Percentiles rank a stretch among this genome's conserved stretches.
Evolutionary conservation across 2,888 invertebrate genomes (phyloP).

Genomic region (Congeria kusceri): DNA sequence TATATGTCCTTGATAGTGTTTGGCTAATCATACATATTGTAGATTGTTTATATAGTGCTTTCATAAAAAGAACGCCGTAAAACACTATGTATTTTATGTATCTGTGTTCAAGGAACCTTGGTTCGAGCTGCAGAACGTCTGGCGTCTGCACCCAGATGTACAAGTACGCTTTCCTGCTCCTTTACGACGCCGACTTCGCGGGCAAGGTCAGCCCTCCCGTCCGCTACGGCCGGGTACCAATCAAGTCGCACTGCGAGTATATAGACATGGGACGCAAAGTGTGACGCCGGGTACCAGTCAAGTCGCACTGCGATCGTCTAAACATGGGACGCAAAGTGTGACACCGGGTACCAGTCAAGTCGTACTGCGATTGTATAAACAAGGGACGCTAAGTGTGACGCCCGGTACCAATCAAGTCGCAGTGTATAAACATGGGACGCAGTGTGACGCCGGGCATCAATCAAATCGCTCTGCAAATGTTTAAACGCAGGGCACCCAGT

Average conservation of each 20-base stretch:
- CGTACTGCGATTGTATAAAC: slow-evolving; percentile 52
- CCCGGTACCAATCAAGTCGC: slow-evolving; percentile 32
- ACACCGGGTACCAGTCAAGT: slow-evolving; percentile 30
- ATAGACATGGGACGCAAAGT: slow-evolving; percentile 32
- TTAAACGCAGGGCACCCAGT: too few species aligned
- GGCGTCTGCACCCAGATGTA: slow-evolving; percentile 45
- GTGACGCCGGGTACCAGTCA: slow-evolving; percentile 23
- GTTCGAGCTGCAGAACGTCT: slow-evolving; percentile 17
- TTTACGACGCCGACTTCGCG: slow-evolving; percentile 39
- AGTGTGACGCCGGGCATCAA: slow-evolving; percentile 12
- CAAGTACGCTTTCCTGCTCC: slow-evolving; percentile 45
- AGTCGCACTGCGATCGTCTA: slow-evolving; percentile 50
- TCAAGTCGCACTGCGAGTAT: slow-evolving; percentile 52
- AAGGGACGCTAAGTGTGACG: slow-evolving; percentile 10
- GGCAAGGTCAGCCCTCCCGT: slow-evolving; percentile 35
- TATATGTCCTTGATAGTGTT: too few species aligned
- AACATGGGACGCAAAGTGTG: slow-evolving; percentile 18
- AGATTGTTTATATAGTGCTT: not conserved
- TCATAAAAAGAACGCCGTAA: not conserved
- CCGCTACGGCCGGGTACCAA: slow-evolving; percentile 32
- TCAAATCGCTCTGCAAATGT: too few species aligned
- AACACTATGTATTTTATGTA: not conserved
- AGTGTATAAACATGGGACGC: slow-evolving; percentile 44
- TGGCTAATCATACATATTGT: not conserved
- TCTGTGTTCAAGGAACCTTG: slow-evolving; percentile 19